These are phyloP conservation scores for Paralichthys olivaceus DNA, from an alignment of 2,113 vertebrate species.

Conservation along the genomic window DNA sequence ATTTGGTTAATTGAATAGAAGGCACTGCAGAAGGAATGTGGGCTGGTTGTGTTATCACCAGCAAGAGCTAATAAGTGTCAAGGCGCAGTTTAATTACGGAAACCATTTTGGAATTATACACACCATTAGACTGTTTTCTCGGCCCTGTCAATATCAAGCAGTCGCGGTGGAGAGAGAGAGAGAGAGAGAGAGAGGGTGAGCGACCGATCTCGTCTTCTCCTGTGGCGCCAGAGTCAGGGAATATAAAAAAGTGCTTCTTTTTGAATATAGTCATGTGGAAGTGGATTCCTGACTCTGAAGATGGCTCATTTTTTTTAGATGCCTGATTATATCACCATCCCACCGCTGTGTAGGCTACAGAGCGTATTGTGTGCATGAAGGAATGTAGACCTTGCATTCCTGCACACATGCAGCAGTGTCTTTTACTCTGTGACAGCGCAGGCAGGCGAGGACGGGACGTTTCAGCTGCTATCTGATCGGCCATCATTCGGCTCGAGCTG, in stretches of 20 bases:
- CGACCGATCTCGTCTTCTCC: too few species aligned
- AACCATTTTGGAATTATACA: slow-evolving; percentile 74
- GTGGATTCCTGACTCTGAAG: too few species aligned
- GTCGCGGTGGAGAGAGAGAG: neutral
- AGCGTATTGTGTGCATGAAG: neutral
- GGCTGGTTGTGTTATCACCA: slow-evolving; percentile 69
- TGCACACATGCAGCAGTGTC: neutral
- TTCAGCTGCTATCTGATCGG: slow-evolving; percentile 66
- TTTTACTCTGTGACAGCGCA: slow-evolving; percentile 31
- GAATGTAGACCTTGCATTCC: neutral
- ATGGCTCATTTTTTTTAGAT: neutral
- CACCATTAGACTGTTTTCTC: slow-evolving; percentile 69
- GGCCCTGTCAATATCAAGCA: slow-evolving; percentile 25
- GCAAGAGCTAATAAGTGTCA: slow-evolving; percentile 78
- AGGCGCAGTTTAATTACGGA: slow-evolving; percentile 74
- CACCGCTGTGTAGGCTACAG: neutral
- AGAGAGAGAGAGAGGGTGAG: neutral
- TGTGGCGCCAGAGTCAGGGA: too few species aligned
- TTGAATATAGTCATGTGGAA: too few species aligned
- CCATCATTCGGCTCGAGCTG: slow-evolving; percentile 46
- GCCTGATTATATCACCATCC: neutral
- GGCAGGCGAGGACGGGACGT: slow-evolving; percentile 39
- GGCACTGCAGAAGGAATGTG: slow-evolving; percentile 62
- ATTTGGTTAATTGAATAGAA: slow-evolving; percentile 74
- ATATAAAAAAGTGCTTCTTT: too few species aligned